Percentiles rank a stretch among this genome's conserved stretches.
Evolutionary conservation across 2,113 vertebrate species (phyloP).

Genomic region (Mirounga angustirostris): DNA sequence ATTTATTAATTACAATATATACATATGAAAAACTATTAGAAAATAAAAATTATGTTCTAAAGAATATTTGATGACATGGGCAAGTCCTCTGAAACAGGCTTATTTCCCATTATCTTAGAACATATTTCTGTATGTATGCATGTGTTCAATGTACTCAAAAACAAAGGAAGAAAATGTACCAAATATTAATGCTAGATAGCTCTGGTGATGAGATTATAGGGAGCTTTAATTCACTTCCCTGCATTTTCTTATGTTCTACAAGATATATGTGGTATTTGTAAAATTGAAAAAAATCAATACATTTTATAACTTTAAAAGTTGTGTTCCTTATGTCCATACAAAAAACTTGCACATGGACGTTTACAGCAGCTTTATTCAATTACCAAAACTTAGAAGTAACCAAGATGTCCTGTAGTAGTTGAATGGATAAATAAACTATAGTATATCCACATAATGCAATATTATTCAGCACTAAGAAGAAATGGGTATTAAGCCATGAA

Average conservation of each 20-base stretch:
- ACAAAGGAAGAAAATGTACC: not conserved
- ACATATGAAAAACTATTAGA: not conserved
- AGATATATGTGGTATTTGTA: not conserved
- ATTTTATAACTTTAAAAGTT: not conserved
- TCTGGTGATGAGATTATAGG: not conserved
- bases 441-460: not conserved
- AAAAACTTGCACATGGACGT: not conserved
- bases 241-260: not conserved
- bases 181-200: not conserved
- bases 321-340: not conserved
- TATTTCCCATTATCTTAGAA: not conserved
- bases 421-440: not conserved
- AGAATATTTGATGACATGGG: not conserved
- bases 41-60: constrained; percentile 23
- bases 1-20: not conserved
- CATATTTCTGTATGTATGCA: not conserved
- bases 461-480: not conserved
- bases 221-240: not conserved
- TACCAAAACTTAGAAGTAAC: not conserved
- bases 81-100: not conserved
- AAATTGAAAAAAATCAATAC: not conserved
- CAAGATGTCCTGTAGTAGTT: not conserved
- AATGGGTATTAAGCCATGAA: not conserved
- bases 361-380: not conserved
- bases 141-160: not conserved